phyloP scores from a whole-genome alignment of 2,797 vertebrate genomes.

The Lindbergichthys nudifrons region DNA sequence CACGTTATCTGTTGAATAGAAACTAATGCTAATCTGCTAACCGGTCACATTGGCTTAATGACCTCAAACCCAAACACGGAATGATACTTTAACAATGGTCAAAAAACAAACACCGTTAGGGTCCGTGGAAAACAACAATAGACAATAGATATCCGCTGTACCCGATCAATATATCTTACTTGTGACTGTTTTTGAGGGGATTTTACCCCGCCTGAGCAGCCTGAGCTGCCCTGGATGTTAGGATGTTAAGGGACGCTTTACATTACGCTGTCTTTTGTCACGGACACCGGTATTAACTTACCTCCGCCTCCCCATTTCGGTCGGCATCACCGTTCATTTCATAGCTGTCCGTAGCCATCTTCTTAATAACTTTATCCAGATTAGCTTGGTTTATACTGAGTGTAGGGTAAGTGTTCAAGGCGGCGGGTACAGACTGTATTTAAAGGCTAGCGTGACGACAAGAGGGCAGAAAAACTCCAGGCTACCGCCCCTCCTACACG shows the following conservation, averaged over 20 bases:
- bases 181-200: background rate
- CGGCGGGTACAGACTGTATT: background rate
- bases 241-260: background rate
- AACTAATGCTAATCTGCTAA: background rate
- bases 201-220: background rate
- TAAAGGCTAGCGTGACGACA: conserved; percentile 40
- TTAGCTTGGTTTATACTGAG: background rate
- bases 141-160: too few species aligned
- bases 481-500: conserved; percentile 38
- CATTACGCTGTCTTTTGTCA: background rate
- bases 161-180: fast-evolving
- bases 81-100: background rate
- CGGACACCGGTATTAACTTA: conserved; percentile 44
- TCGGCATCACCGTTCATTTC: conserved; percentile 79
- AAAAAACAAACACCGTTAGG: background rate
- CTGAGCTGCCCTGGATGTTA: background rate
- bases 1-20: background rate
- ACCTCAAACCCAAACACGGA: fast-evolving
- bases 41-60: too few species aligned
- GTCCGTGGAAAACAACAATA: background rate
- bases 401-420: background rate
- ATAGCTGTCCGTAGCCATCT: conserved; percentile 75
- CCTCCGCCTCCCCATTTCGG: conserved; percentile 64
- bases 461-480: background rate
- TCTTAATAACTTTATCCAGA: background rate